Base-by-base conservation (phyloP, 2,888 invertebrate species). In the Cheilosia scutellata region DNA sequence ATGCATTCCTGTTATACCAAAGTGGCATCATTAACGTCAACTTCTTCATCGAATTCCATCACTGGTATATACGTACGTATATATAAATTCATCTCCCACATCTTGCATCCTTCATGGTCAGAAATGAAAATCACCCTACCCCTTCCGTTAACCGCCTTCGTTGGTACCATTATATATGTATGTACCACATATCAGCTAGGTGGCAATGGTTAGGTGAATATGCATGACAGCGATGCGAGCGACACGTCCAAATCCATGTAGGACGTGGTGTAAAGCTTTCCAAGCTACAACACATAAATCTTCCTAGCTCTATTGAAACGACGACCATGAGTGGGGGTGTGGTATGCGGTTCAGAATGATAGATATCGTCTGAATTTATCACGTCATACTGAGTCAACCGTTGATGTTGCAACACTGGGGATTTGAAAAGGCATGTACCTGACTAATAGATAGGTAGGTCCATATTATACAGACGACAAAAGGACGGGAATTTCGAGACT, bases 291-390 rank as follows among this genome's bases (percentile, higher is more conserved):
- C 62, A 16, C 80, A 74, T 80, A 74, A 80, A 80, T 80, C 66
- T 74, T 62, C 60, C 13, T 7, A 53, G 60, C 40, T 80, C 53
- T 62, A 44, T 29, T 37, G 66, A 6, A 74, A 53, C 62, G 60
- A 3, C 16, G 16, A 66, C 66, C 60, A 80, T 53, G 42, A 37
- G 65, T 74, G 29, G 29, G 29, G 44, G 53, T 68, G 51, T 37
- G 44, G 31, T 66, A 37, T 37, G 37, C 11, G 53, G 65, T 16
- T n/a, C 49, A 55, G 31, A 57, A 72, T 27, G 51, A 55, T 49
- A 58, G 63, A 31, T 57, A 65, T 63, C 63, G 49, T 29, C 72
- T 60, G 58, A 65, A 79, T 79, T 79, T 72, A 66, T 79, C 72
- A 71, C 57, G 58, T 71, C 63, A 71, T 65, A 58, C 49, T 31